These are phyloP conservation scores for Cordilura impudica DNA, from an alignment of 2,888 invertebrate species.

Conservation along the genomic window DNA sequence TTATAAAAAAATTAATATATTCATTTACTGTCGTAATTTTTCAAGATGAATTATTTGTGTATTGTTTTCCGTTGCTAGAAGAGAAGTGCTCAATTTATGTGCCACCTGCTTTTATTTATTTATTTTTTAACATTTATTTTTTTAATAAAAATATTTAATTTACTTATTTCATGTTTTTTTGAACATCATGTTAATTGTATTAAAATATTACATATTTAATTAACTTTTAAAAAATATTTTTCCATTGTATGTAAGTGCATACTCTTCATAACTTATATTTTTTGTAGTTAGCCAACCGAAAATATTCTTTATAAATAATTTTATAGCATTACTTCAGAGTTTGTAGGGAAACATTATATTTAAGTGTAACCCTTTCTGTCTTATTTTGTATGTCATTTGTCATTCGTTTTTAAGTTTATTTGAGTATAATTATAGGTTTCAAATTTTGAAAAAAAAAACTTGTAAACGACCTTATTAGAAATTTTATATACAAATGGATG, in stretches of 20 bases:
- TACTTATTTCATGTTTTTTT: conserved; percentile 16
- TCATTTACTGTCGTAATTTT: too few relatives aligned
- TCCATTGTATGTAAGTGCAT: conserved; percentile 11
- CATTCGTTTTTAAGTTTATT: conserved; percentile 46
- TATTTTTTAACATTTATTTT: background rate
- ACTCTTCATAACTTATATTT: conserved; percentile 56
- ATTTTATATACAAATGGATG: background rate
- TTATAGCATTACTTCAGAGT: background rate
- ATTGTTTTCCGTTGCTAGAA: too few relatives aligned
- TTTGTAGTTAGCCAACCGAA: conserved; percentile 58
- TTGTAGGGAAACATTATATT: conserved; percentile 5
- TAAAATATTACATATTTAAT: conserved; percentile 33
- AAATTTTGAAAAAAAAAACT: conserved; percentile 35
- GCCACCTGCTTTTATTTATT: conserved; percentile 9
- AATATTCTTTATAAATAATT: conserved; percentile 27
- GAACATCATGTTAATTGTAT: conserved; percentile 34
- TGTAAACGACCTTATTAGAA: conserved; percentile 57
- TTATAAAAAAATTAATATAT: too few relatives aligned
- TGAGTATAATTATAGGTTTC: conserved; percentile 53
- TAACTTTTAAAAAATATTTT: conserved; percentile 15
- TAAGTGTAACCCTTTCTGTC: conserved; percentile 52
- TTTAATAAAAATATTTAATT: too few relatives aligned
- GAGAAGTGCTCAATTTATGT: too few relatives aligned
- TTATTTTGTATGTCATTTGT: conserved; percentile 39
- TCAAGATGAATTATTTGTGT: too few relatives aligned